Evolutionary conservation across 2,113 vertebrate genomes (phyloP).

Genomic region (Jaculus jaculus): DNA sequence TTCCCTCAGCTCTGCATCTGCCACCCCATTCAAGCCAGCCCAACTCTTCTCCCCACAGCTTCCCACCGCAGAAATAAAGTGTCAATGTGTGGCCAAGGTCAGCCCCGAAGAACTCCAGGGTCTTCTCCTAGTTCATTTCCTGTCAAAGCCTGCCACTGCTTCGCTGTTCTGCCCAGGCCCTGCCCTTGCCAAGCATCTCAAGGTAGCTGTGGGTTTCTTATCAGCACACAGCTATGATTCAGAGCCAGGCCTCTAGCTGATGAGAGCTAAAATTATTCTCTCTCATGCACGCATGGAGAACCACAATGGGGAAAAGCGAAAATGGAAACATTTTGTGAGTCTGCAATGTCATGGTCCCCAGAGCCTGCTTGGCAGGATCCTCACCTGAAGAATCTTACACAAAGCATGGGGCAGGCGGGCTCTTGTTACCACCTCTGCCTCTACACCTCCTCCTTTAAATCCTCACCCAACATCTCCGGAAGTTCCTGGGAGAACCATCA

Average conservation of each 20-base stretch:
- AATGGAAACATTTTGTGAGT: conserved; percentile 45
- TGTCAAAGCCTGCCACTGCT: conserved; percentile 15
- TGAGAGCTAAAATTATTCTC: conserved; percentile 65
- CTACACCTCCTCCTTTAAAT: neutral
- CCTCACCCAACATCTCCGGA: neutral
- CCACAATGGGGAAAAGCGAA: conserved; percentile 39
- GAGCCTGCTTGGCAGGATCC: neutral
- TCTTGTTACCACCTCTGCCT: neutral
- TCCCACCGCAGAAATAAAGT: neutral
- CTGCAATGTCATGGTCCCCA: neutral
- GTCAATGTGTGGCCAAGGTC: neutral
- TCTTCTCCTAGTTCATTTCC: neutral
- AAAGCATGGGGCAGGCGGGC: neutral
- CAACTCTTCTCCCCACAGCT: neutral
- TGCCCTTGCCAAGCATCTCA: conserved; percentile 46
- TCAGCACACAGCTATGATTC: conserved; percentile 53
- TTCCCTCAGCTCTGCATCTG: neutral
- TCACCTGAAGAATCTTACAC: neutral
- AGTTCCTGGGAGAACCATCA: neutral
- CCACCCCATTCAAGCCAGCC: neutral
- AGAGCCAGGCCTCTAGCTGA: conserved; percentile 60
- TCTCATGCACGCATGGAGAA: neutral
- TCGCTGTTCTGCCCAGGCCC: conserved; percentile 47
- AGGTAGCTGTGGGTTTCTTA: conserved; percentile 38
- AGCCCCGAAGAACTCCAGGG: neutral